phyloP scores from a whole-genome alignment of 1,140 invertebrate genomes.

The Lepidurus couesii region DNA sequence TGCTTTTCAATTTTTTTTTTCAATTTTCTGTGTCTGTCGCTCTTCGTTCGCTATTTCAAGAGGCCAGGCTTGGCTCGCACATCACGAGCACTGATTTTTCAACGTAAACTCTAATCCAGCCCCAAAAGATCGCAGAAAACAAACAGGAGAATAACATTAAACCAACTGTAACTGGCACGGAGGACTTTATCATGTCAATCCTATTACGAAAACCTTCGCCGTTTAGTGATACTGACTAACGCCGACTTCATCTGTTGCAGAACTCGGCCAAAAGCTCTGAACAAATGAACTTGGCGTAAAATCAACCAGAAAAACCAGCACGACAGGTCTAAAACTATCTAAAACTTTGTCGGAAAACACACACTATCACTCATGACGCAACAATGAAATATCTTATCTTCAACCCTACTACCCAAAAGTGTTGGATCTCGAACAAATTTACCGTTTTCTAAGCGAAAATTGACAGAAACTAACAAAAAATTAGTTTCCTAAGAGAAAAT shows the following conservation, averaged over 20 bases:
- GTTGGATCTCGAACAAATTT: too few relatives aligned
- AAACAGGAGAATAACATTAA: not conserved
- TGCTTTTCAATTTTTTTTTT: not conserved
- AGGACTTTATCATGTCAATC: not conserved
- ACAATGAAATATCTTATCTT: too few relatives aligned
- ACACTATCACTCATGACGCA: not conserved
- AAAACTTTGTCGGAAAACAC: not conserved
- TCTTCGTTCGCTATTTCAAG: not conserved
- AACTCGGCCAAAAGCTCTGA: not conserved
- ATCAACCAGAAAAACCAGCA: not conserved
- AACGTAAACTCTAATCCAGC: not conserved
- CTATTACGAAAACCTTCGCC: not conserved
- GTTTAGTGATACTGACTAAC: not conserved
- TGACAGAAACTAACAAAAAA: too few relatives aligned
- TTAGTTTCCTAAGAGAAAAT: too few relatives aligned
- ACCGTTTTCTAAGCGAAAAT: too few relatives aligned
- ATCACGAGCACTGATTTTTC: not conserved
- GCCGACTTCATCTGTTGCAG: not conserved
- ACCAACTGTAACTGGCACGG: not conserved
- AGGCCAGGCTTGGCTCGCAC: not conserved
- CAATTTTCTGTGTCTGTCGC: not conserved
- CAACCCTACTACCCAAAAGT: too few relatives aligned
- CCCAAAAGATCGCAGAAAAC: not conserved
- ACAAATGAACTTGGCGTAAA: conserved; percentile 5
- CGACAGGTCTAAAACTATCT: not conserved